Percentiles rank a stretch among this genome's conserved stretches.
Conservation (phyloP, 1,140 invertebrate species). For the Platyura marginata region DNA sequence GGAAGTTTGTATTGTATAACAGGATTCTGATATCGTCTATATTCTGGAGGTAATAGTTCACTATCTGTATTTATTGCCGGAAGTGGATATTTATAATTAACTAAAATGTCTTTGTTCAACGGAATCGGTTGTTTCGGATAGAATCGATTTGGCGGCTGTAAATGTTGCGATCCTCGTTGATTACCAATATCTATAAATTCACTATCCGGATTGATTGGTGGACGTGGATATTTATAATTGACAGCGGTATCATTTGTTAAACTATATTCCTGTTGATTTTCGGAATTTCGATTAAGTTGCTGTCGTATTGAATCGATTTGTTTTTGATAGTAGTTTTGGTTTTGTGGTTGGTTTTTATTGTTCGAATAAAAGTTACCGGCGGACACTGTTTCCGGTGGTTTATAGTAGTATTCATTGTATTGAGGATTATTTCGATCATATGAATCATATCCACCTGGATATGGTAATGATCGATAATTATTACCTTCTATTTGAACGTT, state of each 20-base stretch:
- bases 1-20: neutral
- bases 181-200: conserved; percentile 31
- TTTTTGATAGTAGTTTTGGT: conserved; percentile 2
- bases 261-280: conserved; percentile 20
- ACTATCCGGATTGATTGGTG: conserved; percentile 42
- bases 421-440: conserved; percentile 6
- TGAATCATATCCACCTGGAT: conserved; percentile 6
- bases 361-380: conserved; percentile 5
- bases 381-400: conserved; percentile 13
- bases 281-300: conserved; percentile 23
- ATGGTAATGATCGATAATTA: neutral
- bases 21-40: neutral
- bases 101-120: conserved; percentile 25
- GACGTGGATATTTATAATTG: conserved; percentile 37
- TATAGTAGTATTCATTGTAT: conserved; percentile 6
- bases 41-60: conserved; percentile 13
- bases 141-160: conserved; percentile 6
- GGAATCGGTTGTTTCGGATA: conserved; percentile 14
- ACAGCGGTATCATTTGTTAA: conserved; percentile 39
- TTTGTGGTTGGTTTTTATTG: conserved; percentile 6
- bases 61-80: conserved; percentile 32
- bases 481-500: neutral
- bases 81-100: conserved; percentile 31
- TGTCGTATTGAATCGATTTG: conserved; percentile 9
- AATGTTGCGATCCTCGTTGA: conserved; percentile 9